Evolutionary conservation across 2,113 vertebrate genomes (phyloP).

Genomic region (Engystomops pustulosus): DNA sequence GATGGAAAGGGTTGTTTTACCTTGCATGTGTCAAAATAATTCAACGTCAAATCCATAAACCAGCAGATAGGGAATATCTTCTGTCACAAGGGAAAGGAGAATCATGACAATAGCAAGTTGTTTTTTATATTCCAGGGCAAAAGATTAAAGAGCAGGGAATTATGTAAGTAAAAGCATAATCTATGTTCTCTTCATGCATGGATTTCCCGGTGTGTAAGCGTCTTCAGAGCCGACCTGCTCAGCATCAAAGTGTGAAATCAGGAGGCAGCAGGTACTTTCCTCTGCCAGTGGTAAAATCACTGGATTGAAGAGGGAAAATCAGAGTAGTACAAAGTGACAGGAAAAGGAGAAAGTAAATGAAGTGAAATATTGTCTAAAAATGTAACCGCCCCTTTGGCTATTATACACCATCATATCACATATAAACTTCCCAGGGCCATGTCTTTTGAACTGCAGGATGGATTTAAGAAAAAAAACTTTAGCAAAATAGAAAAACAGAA

Average conservation of each 20-base stretch:
- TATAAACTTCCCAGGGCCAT: no score
- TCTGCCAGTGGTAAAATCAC: conserved; percentile 30
- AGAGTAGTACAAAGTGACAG: conserved; percentile 15
- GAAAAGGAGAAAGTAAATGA: background rate
- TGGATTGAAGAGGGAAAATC: conserved; percentile 37
- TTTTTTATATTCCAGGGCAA: conserved; percentile 57
- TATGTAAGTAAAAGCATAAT: conserved; percentile 58
- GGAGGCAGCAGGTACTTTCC: conserved; percentile 41
- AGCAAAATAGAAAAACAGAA: no score
- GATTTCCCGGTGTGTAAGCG: conserved; percentile 55
- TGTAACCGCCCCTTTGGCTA: no score
- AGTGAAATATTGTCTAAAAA: no score
- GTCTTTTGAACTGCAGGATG: no score
- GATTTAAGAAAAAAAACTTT: no score
- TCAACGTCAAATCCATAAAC: conserved; percentile 59
- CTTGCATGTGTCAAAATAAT: conserved; percentile 54
- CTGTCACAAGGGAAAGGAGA: conserved; percentile 55
- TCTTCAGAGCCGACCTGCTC: conserved; percentile 42
- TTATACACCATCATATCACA: no score
- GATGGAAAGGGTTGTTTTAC: conserved; percentile 55
- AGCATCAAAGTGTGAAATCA: conserved; percentile 53
- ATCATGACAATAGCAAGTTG: conserved; percentile 61
- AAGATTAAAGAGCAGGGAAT: conserved; percentile 60
- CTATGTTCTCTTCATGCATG: conserved; percentile 59
- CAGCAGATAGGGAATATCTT: conserved; percentile 55